Evolutionary conservation across 2,113 vertebrate species (phyloP), one percentile per base, ranked within the genome.

Genomic region (Melanotaenia duboulayi): DNA sequence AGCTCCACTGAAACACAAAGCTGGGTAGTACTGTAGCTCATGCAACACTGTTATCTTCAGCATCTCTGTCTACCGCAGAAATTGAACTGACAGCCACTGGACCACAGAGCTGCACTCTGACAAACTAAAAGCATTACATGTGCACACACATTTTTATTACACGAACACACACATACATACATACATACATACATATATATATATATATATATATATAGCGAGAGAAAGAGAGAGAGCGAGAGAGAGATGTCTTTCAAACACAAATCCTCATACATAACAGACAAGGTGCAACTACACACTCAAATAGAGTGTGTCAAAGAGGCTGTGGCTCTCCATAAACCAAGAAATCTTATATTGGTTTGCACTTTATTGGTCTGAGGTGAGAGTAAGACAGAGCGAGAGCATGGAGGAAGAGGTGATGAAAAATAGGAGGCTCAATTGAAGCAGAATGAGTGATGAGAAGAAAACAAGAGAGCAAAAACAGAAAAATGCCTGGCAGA

Each of bases 1-100:
- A 79, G 84, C 74, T 65, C 60, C 62, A 48, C 16, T 78, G 80
- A 80, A 86, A 89, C 78, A 84, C 82, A 82, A 71, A 76, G 75
- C 61, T 0, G 28, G 51, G 62, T 65, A 67, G 57, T 64, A 51
- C 81, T 49, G 75, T 54, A 19, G 56, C 77, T 81, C 80, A 65
- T 79, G 72, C 63, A 74, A 50, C 58, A 54, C 67, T 35, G 71
- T 70, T 74, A 85, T 85, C 89, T 67, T 19, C 66, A 39, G 68
- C 82, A 76, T 86, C 83, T 81, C 72, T 32, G 49, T 76, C 71
- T 70, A 62, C 66, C 65, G 52, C 23, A 75, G 69, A 82, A 79
- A 86, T 80, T 19, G 81, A 62, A 80, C 17, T 20, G 80, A 88
- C 82, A 80, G 83, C 10, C 61, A 58, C n/a, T 22, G 57, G 59